These are phyloP conservation scores for Ophiodon elongatus DNA, from an alignment of 2,113 vertebrate genomes.

Conservation along the genomic window DNA sequence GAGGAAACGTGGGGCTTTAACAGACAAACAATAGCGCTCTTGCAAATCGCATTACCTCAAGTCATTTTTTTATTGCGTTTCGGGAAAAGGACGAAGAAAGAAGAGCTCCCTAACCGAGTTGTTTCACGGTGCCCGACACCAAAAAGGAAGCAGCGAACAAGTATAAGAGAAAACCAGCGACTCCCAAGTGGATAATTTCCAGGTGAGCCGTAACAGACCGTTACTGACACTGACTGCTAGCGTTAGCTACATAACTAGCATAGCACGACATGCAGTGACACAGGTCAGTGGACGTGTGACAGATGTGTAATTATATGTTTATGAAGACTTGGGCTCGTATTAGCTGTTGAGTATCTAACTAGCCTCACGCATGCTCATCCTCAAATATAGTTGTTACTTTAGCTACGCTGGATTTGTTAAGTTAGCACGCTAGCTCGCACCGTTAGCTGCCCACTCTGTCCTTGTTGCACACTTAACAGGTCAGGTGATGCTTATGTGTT, in stretches of 20 bases:
- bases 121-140: neutral
- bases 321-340: neutral
- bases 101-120: neutral
- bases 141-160: neutral
- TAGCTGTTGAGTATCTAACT: neutral
- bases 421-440: conserved; percentile 44
- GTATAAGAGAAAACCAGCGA: neutral
- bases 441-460: conserved; percentile 50
- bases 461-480: conserved; percentile 13
- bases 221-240: conserved; percentile 43
- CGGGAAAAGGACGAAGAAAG: neutral
- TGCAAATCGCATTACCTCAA: conserved; percentile 40
- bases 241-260: conserved; percentile 56
- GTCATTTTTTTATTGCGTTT: conserved; percentile 39
- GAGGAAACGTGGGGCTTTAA: conserved; percentile 71
- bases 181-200: conserved; percentile 38
- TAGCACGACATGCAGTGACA: conserved; percentile 11
- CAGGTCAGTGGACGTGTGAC: neutral
- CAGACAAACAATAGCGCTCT: conserved; percentile 74
- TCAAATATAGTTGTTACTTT: too few relatives aligned
- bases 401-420: neutral
- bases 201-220: conserved; percentile 59
- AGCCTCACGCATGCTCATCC: accelerated
- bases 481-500: neutral
- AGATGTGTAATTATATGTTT: too few relatives aligned